Base-by-base conservation (phyloP, 1,140 invertebrate species). In the Apocrypta bakeri region DNA sequence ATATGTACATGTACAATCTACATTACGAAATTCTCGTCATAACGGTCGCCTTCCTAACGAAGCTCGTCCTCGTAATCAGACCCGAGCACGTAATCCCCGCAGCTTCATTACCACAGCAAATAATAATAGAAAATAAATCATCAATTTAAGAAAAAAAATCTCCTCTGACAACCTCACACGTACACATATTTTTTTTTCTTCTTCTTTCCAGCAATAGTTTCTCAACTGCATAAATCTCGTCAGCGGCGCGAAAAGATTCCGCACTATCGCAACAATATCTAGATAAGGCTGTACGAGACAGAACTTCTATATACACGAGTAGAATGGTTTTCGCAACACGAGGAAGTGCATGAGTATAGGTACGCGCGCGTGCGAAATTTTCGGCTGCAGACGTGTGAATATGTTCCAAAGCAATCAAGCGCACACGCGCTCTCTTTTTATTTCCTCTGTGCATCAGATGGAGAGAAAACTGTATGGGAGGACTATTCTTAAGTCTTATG, bases 111-210 rank as follows among this genome's bases (percentile, higher is more conserved):
- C n/a, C n/a, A n/a, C 21, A 9, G 27, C 37, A 40, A 14, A 1
- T 9, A 69, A 79, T 79, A 79, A 71, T 56, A n/a, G 66, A 48
- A 29, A 79, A 79, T 71, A 79, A 69, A 79, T 79, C 40, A 61
- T 0, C 40, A 31, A 56, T 61, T 73, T 37, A n/a, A 27, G 40
- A 17, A 12, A 42, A 71, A 24, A 25, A n/a, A n/a, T n/a, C n/a
- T n/a, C 33, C 25, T 7, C 25, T 14, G 25, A 9, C 21, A 66
- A 11, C 7, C 63, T 12, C 29, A 27, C 8, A 42, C 37, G 33
- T 37, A 37, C 33, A 37, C 33, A 37, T 9, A 37, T 37, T 9
- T 2, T 9, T 37, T 2, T 9, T 37, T 37, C 33, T 37, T 9
- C 33, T n/a, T 14, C 21, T n/a, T 71, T 31, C 12, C 69, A 12